These are phyloP conservation scores for Bradypodion pumilum DNA, from an alignment of 2,797 vertebrate genomes.

Conservation along the genomic window DNA sequence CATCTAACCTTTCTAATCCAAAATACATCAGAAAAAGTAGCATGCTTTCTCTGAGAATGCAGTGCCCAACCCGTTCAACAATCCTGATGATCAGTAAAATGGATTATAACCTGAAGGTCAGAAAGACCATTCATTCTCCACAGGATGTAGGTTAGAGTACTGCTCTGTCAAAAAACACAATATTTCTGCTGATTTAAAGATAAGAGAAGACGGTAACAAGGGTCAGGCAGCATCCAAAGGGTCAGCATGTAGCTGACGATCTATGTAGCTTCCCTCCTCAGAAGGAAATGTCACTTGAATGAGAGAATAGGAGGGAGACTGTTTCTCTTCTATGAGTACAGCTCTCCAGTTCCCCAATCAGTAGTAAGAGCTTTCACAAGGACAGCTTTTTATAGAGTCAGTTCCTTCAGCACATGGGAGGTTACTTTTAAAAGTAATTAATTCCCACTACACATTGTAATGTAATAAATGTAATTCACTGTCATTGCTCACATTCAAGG, in stretches of 20 bases:
- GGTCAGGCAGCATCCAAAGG: neutral
- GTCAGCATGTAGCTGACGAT: neutral
- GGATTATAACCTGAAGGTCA: conserved; percentile 26
- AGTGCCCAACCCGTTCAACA: conserved; percentile 29
- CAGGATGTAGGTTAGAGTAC: conserved; percentile 29
- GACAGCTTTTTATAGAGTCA: too few relatives aligned
- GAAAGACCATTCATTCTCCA: conserved; percentile 21
- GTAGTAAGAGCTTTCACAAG: too few relatives aligned
- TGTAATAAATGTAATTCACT: too few relatives aligned
- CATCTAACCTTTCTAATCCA: neutral
- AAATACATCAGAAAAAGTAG: conserved; percentile 26
- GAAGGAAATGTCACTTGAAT: neutral
- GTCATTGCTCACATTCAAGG: too few relatives aligned
- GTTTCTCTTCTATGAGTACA: too few relatives aligned
- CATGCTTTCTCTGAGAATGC: conserved; percentile 24
- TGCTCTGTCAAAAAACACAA: conserved; percentile 20
- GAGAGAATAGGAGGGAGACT: neutral
- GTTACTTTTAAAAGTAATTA: too few relatives aligned
- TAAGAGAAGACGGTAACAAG: neutral
- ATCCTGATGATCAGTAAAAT: conserved; percentile 39
- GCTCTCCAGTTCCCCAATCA: neutral
- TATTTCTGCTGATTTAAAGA: conserved; percentile 38
- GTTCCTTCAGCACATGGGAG: too few relatives aligned
- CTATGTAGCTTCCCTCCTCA: conserved; percentile 1
- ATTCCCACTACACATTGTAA: too few relatives aligned